Evolutionary conservation across 2,797 vertebrate species (phyloP).

Genomic region (Sebastiscus albofasciatus): DNA sequence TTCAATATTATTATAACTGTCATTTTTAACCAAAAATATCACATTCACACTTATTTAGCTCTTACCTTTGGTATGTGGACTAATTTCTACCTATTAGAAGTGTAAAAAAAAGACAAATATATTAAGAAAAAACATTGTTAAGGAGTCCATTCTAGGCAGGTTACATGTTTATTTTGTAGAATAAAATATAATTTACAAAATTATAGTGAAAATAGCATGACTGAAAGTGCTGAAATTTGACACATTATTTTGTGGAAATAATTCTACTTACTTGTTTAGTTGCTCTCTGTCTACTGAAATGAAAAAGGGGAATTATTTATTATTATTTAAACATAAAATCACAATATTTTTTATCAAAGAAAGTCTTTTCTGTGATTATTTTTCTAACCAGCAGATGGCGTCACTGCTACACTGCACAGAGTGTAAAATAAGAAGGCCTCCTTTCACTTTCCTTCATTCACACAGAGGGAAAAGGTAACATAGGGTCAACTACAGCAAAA

Average conservation of each 20-base stretch:
- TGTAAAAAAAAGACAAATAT: neutral
- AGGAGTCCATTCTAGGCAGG: neutral
- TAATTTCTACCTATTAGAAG: constrained; percentile 35
- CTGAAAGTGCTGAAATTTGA: neutral
- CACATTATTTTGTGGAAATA: neutral
- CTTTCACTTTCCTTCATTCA: neutral
- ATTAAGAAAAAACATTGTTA: neutral
- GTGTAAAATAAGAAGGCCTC: no score
- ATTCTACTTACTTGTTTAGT: constrained; percentile 45
- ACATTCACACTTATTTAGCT: neutral
- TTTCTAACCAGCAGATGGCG: constrained; percentile 63
- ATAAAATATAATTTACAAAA: neutral
- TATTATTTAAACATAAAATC: neutral
- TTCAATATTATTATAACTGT: neutral
- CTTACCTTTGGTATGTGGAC: constrained; percentile 42
- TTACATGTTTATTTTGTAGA: neutral
- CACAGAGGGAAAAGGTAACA: neutral
- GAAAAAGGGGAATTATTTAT: neutral
- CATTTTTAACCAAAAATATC: neutral
- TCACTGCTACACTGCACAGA: constrained; percentile 4
- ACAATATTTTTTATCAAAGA: neutral
- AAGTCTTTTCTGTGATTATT: neutral
- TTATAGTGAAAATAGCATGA: neutral
- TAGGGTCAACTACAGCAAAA: neutral
- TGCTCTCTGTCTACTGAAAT: constrained; percentile 42